Evolutionary conservation across 2,888 invertebrate genomes (phyloP).

Genomic region (Hypomecis punctinalis): DNA sequence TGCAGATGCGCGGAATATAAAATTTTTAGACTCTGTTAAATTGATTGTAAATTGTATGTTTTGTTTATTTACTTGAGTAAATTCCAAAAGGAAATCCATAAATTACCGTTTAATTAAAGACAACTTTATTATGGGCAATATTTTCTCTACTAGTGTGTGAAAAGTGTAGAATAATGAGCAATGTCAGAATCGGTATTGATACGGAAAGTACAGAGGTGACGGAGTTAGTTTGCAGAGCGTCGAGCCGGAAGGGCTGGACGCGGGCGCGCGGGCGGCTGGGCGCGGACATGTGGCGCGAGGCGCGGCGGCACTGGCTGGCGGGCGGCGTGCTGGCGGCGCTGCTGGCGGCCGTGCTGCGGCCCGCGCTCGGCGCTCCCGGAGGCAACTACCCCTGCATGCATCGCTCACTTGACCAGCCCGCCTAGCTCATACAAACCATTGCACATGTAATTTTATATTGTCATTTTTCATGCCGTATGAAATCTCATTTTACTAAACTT

Average conservation of each 20-base stretch:
- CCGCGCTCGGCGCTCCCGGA: constrained; percentile 70
- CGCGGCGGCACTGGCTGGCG: constrained; percentile 66
- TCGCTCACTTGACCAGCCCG: constrained; percentile 24
- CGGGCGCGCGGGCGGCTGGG: constrained; percentile 37
- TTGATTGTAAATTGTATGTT: too few species aligned
- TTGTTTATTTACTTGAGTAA: too few species aligned
- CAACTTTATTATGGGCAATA: too few species aligned
- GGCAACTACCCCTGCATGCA: constrained; percentile 74
- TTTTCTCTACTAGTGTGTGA: background rate
- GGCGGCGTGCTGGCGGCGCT: constrained; percentile 64
- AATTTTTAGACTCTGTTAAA: too few species aligned
- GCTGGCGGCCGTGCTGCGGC: constrained; percentile 65
- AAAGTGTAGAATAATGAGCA: background rate
- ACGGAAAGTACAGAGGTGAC: background rate
- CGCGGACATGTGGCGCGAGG: constrained; percentile 61
- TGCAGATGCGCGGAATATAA: too few species aligned
- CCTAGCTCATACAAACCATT: constrained; percentile 11
- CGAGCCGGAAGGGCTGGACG: background rate
- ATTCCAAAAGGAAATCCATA: too few species aligned
- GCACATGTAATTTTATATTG: constrained; percentile 9
- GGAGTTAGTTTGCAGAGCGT: background rate
- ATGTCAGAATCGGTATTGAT: background rate
- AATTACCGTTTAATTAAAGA: too few species aligned
- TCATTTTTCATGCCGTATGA: background rate
- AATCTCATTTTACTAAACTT: background rate